Evolutionary conservation across 2,113 vertebrate species (phyloP).

Genomic region (Dipodomys stephensi): DNA sequence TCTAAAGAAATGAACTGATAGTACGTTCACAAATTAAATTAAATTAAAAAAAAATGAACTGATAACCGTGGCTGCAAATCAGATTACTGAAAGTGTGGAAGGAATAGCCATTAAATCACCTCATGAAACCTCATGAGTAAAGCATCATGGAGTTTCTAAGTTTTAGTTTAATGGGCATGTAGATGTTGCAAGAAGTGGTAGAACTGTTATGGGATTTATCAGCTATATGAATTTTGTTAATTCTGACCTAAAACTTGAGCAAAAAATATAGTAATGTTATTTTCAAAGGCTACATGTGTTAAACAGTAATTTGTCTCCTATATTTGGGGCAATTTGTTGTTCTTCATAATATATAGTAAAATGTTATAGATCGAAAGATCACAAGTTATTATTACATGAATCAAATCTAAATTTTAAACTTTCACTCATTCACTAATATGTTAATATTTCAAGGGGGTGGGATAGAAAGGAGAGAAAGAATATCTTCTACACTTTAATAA

Average conservation of each 20-base stretch:
- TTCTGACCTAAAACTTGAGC: background rate
- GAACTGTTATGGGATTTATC: background rate
- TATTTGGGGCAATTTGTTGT: background rate
- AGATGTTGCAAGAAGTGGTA: background rate
- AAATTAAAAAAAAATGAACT: no score
- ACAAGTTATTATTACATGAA: constrained; percentile 41
- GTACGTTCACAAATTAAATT: no score
- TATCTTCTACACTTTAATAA: constrained; percentile 42
- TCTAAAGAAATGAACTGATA: constrained; percentile 49
- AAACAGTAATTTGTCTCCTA: background rate
- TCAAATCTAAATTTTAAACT: constrained; percentile 27
- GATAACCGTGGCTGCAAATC: constrained; percentile 40
- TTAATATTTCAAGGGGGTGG: background rate
- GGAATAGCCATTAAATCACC: background rate
- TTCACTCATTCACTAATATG: constrained; percentile 12
- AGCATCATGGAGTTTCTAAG: background rate
- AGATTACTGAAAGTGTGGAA: constrained; percentile 41
- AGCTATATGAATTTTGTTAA: constrained; percentile 8
- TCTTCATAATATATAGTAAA: constrained; percentile 28
- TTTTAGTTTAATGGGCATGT: constrained; percentile 34
- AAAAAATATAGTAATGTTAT: background rate
- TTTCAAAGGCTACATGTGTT: constrained; percentile 31
- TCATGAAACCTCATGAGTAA: constrained; percentile 33
- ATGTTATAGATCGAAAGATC: background rate
- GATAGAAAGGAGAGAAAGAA: background rate